Evolutionary conservation across 2,888 invertebrate genomes (phyloP).

Genomic region (Spilosoma lubricipeda): DNA sequence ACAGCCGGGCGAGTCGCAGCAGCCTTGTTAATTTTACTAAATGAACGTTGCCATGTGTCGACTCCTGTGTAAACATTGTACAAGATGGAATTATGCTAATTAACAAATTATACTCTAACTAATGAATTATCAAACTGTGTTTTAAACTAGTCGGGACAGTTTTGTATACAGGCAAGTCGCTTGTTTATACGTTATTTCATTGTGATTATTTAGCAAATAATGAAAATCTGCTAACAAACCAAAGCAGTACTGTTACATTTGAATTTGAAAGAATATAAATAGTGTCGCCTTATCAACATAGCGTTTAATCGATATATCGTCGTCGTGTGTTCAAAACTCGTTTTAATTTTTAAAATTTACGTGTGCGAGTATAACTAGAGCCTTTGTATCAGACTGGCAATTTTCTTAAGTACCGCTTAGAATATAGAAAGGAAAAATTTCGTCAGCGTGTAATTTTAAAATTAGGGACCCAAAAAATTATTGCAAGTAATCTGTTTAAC

Average conservation of each 20-base stretch:
- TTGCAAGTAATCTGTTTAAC: background rate
- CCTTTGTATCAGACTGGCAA: background rate
- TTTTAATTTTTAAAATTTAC: background rate
- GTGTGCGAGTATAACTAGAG: background rate
- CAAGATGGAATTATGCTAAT: slow-evolving; percentile 34
- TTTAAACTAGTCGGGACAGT: slow-evolving; percentile 29
- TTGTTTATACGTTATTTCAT: slow-evolving; percentile 52
- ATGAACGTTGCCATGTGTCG: slow-evolving; percentile 92
- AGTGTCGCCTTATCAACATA: background rate
- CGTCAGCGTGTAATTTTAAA: background rate
- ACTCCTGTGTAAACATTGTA: slow-evolving; percentile 83
- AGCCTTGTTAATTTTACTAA: slow-evolving; percentile 96
- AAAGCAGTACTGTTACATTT: background rate
- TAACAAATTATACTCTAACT: slow-evolving; percentile 16
- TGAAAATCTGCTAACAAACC: background rate
- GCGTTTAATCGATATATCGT: background rate
- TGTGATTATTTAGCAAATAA: slow-evolving; percentile 52
- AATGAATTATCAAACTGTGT: slow-evolving; percentile 25
- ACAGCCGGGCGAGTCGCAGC: slow-evolving; percentile 93
- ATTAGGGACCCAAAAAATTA: background rate
- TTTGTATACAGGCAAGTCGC: slow-evolving; percentile 49
- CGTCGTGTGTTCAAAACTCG: background rate
- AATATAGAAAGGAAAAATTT: background rate
- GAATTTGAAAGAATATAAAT: background rate
- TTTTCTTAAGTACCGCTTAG: background rate